Percentiles rank a stretch among this genome's conserved stretches.
phyloP scores from a whole-genome alignment of 2,113 vertebrate species.

The Artemisiospiza belli region DNA sequence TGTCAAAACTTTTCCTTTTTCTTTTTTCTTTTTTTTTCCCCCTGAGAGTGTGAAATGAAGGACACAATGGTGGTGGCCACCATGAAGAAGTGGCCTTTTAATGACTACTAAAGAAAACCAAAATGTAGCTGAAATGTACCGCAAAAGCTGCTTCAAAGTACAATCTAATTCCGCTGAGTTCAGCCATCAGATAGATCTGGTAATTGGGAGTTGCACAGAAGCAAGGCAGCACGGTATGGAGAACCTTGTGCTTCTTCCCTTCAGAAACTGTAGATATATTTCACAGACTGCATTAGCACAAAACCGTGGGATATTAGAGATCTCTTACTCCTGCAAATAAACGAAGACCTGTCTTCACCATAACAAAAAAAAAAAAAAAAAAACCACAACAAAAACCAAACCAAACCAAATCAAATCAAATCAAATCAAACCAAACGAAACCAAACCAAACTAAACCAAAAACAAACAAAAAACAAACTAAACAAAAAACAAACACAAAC shows the following conservation, averaged over 20 bases:
- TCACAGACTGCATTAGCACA: not conserved
- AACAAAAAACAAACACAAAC: not conserved
- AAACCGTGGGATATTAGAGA: not conserved
- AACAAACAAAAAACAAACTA: no score
- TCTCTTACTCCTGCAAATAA: not conserved
- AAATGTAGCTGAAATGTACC: slow-evolving; percentile 67
- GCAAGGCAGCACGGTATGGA: slow-evolving; percentile 4
- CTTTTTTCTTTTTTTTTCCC: not conserved
- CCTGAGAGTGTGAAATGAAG: slow-evolving; percentile 39
- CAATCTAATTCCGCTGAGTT: slow-evolving; percentile 62
- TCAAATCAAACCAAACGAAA: not conserved
- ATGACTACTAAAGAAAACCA: slow-evolving; percentile 68
- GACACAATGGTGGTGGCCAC: slow-evolving; percentile 50
- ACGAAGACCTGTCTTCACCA: not conserved
- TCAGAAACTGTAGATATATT: not conserved
- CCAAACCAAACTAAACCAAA: not conserved
- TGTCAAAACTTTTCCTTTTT: not conserved
- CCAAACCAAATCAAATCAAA: no score
- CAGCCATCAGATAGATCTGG: slow-evolving; percentile 49
- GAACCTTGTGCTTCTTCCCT: not conserved
- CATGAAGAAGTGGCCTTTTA: slow-evolving; percentile 71
- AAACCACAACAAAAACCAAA: no score
- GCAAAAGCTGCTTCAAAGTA: slow-evolving; percentile 69
- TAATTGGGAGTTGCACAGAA: slow-evolving; percentile 61
- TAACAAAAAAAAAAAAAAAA: not conserved